Base-by-base conservation (phyloP, 2,888 invertebrate genomes). In the Eupeodes luniger region DNA sequence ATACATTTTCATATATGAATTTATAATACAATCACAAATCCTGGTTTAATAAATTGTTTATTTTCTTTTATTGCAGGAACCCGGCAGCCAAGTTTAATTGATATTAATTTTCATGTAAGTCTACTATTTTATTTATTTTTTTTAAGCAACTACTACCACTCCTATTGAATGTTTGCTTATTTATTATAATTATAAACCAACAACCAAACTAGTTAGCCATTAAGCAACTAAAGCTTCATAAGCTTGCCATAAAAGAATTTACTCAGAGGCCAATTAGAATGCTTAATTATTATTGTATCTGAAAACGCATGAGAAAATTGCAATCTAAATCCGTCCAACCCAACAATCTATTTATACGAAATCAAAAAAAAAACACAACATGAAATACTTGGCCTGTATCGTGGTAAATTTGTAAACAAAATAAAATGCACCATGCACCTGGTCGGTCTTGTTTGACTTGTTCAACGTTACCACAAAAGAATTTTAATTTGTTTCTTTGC, bases 61-160 rank as follows among this genome's bases (percentile, higher is more conserved):
- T 70, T 59, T 47, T 59, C 19, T 49, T 47, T 57, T 9, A 47
- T 72, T 72, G 34, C 59, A 72, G 72, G 47, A 72, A 72, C 59
- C 47, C 72, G 27, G 59, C 59, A 72, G 19, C 44, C 59, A 47
- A 49, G 59, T 34, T 47, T 59, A 72, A 59, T 72, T 72, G 72
- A 72, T 72, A 72, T 59, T 47, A 59, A 83, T 79, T 79, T 83
- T 83, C 86, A 87, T 87, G 86, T 86, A 76, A 80, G 83, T 87
- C 51, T 51, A 27, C 16, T n/a, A 7, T 5, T 70, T 34, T 2
- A 3, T 11, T 44, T 16, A 11, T 10, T 57, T 3, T 27, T 7
- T 36, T 5, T 1, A 12, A 27, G 14, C 49, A 34, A 44, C 75
- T 79, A 10, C 49, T 19, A 44, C 75, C 83, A 67, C 86, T 78